Conservation (phyloP, 2,797 vertebrate species). For the Pseudochirops corinnae region DNA sequence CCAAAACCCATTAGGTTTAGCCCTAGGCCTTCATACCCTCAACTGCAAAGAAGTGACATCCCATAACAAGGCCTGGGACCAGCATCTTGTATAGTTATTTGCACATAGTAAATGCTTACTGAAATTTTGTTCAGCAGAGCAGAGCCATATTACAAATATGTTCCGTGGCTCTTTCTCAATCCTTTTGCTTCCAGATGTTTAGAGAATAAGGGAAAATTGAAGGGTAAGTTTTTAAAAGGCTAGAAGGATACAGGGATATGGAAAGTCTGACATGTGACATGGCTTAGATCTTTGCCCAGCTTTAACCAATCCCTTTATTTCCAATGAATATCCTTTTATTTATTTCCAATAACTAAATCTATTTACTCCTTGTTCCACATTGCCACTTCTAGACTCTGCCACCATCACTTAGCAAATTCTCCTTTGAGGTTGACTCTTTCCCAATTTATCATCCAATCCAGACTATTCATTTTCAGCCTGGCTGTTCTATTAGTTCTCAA, state of each 20-base stretch:
- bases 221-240: background rate
- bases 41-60: background rate
- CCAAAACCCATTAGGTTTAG: background rate
- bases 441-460: background rate
- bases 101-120: background rate
- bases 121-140: background rate
- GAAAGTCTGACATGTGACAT: background rate
- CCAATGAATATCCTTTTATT: conserved; percentile 8
- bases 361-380: background rate
- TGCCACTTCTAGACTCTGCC: background rate
- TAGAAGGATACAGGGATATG: background rate
- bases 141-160: background rate
- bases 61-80: background rate
- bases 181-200: conserved; percentile 24
- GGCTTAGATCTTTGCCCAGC: background rate
- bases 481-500: too few relatives aligned
- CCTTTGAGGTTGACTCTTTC: background rate
- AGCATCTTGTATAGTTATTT: background rate
- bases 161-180: conserved; percentile 12
- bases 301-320: conserved; percentile 50
- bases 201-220: conserved; percentile 9
- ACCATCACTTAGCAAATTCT: background rate
- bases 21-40: background rate
- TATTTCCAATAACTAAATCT: background rate
- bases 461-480: background rate